Base-by-base conservation (phyloP, 2,888 invertebrate species). In the Acleris sparsana region DNA sequence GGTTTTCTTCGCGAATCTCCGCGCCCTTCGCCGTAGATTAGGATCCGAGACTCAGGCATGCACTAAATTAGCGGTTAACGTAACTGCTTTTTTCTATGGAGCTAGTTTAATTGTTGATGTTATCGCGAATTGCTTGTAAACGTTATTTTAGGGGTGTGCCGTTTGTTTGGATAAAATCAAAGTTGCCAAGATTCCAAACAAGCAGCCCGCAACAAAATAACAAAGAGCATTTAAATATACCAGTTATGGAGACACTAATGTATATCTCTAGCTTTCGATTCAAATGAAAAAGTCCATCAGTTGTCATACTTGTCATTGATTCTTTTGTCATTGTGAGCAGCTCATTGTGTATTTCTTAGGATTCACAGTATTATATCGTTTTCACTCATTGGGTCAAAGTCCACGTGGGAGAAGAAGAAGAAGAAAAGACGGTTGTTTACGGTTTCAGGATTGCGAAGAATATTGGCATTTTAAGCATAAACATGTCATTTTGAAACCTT, bases 311-410 rank as follows among this genome's bases (percentile, higher is more conserved):
- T 55, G 43, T 59, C 49, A 53, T 49, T 43, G 64, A 49, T 44
- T 65, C 18, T 61, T 33, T 60, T 65, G 25, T 61, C 29, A 60
- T 25, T 62, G 49, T n/a, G 33, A 17, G 29, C 51, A 33, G 20
- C 44, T 60, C 60, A 56, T 65, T 65, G 60, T 61, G 55, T 43
- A 55, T 56, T 65, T 33, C 46, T 48, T 52, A 48, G 29, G 29
- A 49, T 63, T 60, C 57, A 52, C 63, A 77, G 39, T 39, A 39
- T 72, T 69, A 72, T 69, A 68, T 60, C 70, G 75, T 78, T 84
- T 87, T 84, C 83, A 83, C 84, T 80, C 78, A 75, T 71, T 75
- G 71, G 80, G 79, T 82, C 78, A 79, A 78, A 63, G 77, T 71
- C 74, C 80, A 70, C 39, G 39, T 39, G 39, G 9, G 39, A 39